Percentiles rank a stretch among this genome's conserved stretches.
Conservation (phyloP, 1,140 invertebrate species). For the Drosophila setifemur region DNA sequence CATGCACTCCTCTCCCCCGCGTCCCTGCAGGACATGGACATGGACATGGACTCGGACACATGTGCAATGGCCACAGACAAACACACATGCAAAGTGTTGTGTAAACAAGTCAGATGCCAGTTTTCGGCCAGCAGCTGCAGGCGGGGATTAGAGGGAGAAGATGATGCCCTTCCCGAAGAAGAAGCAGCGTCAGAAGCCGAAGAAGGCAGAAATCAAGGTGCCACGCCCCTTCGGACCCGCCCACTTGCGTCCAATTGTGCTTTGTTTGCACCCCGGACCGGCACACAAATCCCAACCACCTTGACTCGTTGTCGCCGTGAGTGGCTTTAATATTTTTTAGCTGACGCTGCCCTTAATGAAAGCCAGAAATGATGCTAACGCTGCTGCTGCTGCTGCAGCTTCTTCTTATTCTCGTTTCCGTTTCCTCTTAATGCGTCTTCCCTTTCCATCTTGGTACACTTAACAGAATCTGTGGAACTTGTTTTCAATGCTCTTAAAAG, state of each 20-base stretch:
- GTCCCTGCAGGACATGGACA: background rate
- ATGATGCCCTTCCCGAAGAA: background rate
- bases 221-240: constrained; percentile 31
- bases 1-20: background rate
- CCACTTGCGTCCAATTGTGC: constrained; percentile 35
- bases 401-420: constrained; percentile 11
- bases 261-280: constrained; percentile 34
- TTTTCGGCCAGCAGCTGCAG: constrained; percentile 23
- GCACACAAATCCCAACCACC: constrained; percentile 24
- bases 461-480: background rate
- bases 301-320: constrained; percentile 35
- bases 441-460: constrained; percentile 1
- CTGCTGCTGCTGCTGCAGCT: background rate
- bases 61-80: constrained; percentile 32
- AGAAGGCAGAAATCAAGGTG: constrained; percentile 1
- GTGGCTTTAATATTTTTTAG: constrained; percentile 51
- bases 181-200: background rate
- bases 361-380: constrained; percentile 27
- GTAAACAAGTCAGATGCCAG: constrained; percentile 61
- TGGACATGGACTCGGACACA: constrained; percentile 44
- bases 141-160: constrained; percentile 2
- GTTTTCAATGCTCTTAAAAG: background rate
- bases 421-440: constrained; percentile 3
- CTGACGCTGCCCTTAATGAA: constrained; percentile 48
- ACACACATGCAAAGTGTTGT: constrained; percentile 74